These are phyloP conservation scores for Rhabdomys pumilio DNA, from an alignment of 2,797 vertebrate genomes.

Conservation along the genomic window DNA sequence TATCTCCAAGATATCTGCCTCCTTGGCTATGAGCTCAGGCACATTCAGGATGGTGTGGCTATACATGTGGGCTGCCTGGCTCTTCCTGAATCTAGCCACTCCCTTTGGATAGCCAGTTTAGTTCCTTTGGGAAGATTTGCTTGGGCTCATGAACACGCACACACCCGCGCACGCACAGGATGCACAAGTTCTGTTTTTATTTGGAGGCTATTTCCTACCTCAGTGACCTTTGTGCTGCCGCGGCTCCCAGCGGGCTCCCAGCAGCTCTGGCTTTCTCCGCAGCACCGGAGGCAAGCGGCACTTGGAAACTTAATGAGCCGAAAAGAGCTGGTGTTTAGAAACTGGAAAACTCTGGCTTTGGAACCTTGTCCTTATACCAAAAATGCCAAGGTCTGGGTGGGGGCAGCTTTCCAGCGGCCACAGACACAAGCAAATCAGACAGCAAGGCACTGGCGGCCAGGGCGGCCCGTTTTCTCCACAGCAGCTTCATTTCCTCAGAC, in stretches of 20 bases:
- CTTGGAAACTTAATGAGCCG: neutral
- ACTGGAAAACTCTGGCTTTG: slow-evolving; percentile 67
- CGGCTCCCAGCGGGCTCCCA: neutral
- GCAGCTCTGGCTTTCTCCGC: neutral
- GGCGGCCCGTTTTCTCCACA: slow-evolving; percentile 11
- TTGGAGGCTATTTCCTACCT: neutral
- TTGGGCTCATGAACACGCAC: neutral
- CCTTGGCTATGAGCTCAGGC: neutral
- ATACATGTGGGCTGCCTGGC: neutral
- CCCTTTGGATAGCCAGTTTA: neutral
- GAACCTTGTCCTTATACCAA: slow-evolving; percentile 64
- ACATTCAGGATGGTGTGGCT: neutral
- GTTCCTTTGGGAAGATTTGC: neutral
- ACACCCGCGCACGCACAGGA: neutral
- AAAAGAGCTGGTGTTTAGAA: slow-evolving; percentile 17
- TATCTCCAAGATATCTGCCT: neutral
- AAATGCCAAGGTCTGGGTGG: slow-evolving; percentile 55
- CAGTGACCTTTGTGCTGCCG: neutral
- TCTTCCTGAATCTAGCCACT: neutral
- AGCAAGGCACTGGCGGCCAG: neutral
- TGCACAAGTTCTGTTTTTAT: neutral
- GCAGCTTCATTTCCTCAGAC: slow-evolving; percentile 73
- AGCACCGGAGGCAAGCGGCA: neutral
- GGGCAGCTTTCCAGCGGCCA: slow-evolving; percentile 45
- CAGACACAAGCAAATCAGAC: slow-evolving; percentile 22